Conservation (phyloP, 2,797 vertebrate species). For the Phataginus tetradactyla region DNA sequence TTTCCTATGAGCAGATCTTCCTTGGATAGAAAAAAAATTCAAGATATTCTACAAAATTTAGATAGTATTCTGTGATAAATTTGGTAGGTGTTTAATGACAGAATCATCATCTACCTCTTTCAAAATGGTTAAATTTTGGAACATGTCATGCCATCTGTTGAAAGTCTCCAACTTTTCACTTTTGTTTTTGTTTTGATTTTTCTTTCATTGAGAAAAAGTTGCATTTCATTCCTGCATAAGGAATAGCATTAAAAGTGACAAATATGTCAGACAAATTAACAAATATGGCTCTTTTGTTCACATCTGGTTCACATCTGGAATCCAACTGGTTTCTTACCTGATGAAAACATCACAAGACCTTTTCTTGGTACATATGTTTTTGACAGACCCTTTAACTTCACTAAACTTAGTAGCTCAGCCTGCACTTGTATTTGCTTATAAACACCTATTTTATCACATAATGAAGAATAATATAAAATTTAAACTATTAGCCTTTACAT, state of each 20-base stretch:
- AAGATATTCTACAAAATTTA: not conserved
- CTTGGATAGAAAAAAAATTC: not conserved
- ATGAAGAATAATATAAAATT: slow-evolving; percentile 17
- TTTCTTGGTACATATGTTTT: not conserved
- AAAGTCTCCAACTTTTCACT: not conserved
- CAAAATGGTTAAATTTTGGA: slow-evolving; percentile 27
- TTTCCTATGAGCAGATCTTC: slow-evolving; percentile 36
- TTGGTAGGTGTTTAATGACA: not conserved
- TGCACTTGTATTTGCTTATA: not conserved
- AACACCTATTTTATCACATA: slow-evolving; percentile 5
- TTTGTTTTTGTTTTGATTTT: not conserved
- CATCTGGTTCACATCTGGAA: not conserved
- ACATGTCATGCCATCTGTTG: not conserved
- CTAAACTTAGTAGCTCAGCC: not conserved
- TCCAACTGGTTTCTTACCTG: not conserved
- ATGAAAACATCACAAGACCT: not conserved
- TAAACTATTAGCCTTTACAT: not conserved
- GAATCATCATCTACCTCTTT: not conserved
- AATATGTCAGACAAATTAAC: not conserved
- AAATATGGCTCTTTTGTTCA: not conserved
- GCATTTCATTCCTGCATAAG: not conserved
- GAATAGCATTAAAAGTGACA: not conserved
- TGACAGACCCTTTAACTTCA: not conserved
- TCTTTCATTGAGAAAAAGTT: not conserved
- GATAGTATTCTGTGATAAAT: not conserved